Conservation (phyloP, 2,113 vertebrate genomes). For the Pomatostomus ruficeps region DNA sequence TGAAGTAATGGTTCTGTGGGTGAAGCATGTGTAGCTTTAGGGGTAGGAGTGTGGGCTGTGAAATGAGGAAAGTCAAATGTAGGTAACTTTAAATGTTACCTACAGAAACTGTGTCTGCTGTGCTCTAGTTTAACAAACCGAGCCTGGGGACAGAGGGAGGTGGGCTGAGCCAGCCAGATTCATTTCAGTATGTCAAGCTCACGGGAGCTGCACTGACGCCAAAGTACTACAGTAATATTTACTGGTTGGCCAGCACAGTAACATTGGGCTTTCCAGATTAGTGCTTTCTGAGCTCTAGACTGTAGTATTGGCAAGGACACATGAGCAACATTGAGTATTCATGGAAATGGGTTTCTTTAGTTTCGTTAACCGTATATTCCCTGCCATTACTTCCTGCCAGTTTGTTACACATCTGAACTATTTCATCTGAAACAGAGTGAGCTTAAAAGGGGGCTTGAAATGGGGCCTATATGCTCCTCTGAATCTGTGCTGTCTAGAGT, state of each 20-base stretch:
- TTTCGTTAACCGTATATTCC: not conserved
- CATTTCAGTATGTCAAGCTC: not conserved
- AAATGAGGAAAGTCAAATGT: slow-evolving; percentile 1
- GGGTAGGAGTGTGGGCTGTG: slow-evolving; percentile 36
- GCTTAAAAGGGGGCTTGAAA: not conserved
- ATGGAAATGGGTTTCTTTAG: not conserved
- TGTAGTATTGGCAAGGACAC: not conserved
- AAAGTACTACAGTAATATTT: not conserved
- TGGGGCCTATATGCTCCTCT: not conserved
- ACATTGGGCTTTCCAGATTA: not conserved
- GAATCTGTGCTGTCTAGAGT: not conserved
- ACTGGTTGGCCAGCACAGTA: not conserved
- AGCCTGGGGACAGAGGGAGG: not conserved
- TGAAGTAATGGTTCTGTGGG: slow-evolving; percentile 50
- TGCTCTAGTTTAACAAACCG: not conserved
- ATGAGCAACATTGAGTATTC: not conserved
- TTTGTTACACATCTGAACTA: not conserved
- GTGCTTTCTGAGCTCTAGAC: not conserved
- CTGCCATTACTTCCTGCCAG: not conserved
- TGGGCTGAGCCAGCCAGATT: not conserved
- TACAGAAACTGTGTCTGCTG: not conserved
- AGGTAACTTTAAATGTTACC: not conserved
- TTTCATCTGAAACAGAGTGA: not conserved
- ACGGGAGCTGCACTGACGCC: not conserved
- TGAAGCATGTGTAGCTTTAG: not conserved